phyloP scores from a whole-genome alignment of 2,888 invertebrate genomes.

The Conistra vaccinii region DNA sequence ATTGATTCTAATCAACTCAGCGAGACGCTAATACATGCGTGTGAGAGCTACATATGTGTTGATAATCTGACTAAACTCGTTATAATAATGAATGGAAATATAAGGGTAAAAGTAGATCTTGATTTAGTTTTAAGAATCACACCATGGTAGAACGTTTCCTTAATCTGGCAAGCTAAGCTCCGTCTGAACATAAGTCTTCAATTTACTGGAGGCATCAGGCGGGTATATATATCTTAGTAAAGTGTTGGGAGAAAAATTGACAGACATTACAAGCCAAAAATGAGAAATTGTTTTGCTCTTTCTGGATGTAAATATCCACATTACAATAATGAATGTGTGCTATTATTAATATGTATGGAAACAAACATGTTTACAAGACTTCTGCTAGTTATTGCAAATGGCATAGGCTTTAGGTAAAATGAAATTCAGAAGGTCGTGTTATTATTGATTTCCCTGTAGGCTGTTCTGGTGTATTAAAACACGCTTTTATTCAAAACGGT shows the following conservation, averaged over 20 bases:
- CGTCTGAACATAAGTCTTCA: not conserved
- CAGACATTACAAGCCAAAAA: slow-evolving; percentile 4
- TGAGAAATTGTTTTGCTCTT: slow-evolving; percentile 20
- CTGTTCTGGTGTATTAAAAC: slow-evolving; percentile 60
- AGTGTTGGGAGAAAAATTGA: slow-evolving; percentile 11
- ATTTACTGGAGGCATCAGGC: not conserved
- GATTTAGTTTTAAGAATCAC: not conserved
- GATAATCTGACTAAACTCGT: not conserved
- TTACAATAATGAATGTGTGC: slow-evolving; percentile 43
- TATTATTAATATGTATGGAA: slow-evolving; percentile 51
- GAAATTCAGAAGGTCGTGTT: slow-evolving; percentile 68
- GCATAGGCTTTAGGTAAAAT: slow-evolving; percentile 53
- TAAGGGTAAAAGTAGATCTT: not conserved
- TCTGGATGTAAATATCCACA: slow-evolving; percentile 21
- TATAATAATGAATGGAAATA: not conserved
- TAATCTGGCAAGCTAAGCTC: not conserved
- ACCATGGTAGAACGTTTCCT: not conserved
- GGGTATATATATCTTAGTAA: not conserved
- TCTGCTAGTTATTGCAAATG: slow-evolving; percentile 49
- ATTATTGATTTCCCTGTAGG: slow-evolving; percentile 75
- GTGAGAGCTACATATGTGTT: slow-evolving; percentile 3
- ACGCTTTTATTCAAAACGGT: slow-evolving; percentile 32
- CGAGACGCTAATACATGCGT: slow-evolving; percentile 1
- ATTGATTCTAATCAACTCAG: slow-evolving; percentile 35
- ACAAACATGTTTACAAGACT: slow-evolving; percentile 65